Conservation (phyloP, 2,797 vertebrate genomes). For the Hemitrygon akajei region DNA sequence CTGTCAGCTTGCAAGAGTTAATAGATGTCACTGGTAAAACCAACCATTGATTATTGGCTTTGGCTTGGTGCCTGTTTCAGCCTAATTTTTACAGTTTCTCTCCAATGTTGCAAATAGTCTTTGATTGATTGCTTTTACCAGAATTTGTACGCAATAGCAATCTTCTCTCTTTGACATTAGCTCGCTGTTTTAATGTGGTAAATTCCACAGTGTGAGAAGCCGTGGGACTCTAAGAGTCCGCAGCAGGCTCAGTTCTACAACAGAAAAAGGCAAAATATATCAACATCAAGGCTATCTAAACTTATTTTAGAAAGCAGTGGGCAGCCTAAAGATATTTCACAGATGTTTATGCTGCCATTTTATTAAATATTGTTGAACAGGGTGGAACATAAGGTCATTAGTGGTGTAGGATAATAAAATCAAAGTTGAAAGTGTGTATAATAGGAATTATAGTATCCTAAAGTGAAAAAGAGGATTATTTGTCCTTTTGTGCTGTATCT, state of each 20-base stretch:
- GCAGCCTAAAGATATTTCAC: neutral
- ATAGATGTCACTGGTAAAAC: neutral
- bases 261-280: neutral
- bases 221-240: neutral
- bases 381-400: neutral
- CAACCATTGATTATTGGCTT: neutral
- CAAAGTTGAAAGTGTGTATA: neutral
- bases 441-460: neutral
- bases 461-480: neutral
- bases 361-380: neutral
- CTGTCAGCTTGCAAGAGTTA: neutral
- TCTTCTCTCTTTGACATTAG: neutral
- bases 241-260: neutral
- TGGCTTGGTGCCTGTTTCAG: neutral
- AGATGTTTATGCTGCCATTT: neutral
- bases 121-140: neutral
- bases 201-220: neutral
- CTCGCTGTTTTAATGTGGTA: neutral
- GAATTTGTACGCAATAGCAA: neutral
- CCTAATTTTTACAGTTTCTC: neutral
- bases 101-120: neutral
- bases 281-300: neutral
- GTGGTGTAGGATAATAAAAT: neutral
- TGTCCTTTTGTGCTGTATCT: too few species aligned
- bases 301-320: neutral